Evolutionary conservation across 2,113 vertebrate species (phyloP).

Genomic region (Tachysurus vachellii): DNA sequence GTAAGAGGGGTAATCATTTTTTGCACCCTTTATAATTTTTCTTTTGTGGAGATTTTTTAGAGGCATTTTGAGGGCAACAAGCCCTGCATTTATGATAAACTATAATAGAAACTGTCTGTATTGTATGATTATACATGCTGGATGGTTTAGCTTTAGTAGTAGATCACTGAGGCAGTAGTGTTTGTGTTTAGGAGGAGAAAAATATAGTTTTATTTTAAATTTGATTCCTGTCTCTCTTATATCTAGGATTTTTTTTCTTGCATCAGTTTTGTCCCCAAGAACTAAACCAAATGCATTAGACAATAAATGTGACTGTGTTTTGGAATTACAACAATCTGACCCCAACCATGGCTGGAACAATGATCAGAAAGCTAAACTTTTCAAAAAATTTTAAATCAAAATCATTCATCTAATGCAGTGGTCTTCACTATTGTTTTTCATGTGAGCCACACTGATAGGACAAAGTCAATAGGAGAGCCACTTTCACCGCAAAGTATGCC

Average conservation of each 20-base stretch:
- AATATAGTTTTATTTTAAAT: background rate
- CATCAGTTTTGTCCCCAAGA: background rate
- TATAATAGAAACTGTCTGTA: background rate
- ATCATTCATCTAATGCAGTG: background rate
- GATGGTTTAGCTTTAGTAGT: background rate
- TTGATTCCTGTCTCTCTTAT: background rate
- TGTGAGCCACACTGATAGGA: too few relatives aligned
- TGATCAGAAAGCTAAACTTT: background rate
- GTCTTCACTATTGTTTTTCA: too few relatives aligned
- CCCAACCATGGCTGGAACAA: background rate
- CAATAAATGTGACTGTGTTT: background rate
- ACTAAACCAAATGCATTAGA: background rate
- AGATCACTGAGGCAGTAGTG: background rate
- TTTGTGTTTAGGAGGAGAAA: background rate
- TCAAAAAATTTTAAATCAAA: background rate
- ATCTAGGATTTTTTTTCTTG: background rate
- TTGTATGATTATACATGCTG: background rate
- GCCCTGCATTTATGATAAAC: background rate
- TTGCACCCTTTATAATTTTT: background rate
- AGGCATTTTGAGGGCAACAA: background rate
- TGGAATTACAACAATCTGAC: background rate
- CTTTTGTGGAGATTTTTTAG: background rate
- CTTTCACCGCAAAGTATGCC: too few relatives aligned
- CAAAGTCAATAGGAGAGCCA: too few relatives aligned
- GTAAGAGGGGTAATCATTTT: background rate